Conservation (phyloP, 2,797 vertebrate genomes). For the Bradypodion pumilum region DNA sequence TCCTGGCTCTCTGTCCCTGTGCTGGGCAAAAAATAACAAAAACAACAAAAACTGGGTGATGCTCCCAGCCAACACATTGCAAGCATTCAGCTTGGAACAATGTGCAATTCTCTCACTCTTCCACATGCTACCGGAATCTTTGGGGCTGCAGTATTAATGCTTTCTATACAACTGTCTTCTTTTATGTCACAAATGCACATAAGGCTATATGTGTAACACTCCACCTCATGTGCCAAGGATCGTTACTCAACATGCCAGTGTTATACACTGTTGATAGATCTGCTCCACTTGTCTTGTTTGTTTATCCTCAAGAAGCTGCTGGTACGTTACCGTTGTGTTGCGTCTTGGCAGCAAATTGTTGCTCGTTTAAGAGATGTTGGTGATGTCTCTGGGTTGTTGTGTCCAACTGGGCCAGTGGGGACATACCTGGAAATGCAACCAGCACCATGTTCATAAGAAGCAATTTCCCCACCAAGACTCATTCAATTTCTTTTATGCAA, state of each 20-base stretch:
- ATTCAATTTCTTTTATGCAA: background rate
- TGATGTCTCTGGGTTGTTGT: too few relatives aligned
- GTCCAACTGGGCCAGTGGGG: too few relatives aligned
- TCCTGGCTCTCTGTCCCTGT: background rate
- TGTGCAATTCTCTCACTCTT: background rate
- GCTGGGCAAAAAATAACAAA: background rate
- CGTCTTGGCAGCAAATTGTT: too few relatives aligned
- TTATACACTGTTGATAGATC: background rate
- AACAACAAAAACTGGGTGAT: background rate
- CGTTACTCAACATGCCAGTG: background rate
- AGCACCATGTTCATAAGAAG: too few relatives aligned
- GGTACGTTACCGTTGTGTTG: too few relatives aligned
- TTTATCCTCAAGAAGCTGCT: too few relatives aligned
- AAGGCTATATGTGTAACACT: too few relatives aligned
- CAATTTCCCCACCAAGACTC: too few relatives aligned
- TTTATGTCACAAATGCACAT: background rate
- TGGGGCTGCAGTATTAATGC: background rate
- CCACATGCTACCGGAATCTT: background rate
- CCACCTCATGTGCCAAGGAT: background rate
- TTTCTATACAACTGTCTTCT: background rate
- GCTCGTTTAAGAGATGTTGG: too few relatives aligned
- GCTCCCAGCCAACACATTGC: background rate
- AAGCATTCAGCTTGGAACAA: background rate
- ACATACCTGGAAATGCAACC: too few relatives aligned
- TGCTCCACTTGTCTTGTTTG: background rate